Conservation (phyloP, 2,113 vertebrate species). For the Pluvianellus socialis region DNA sequence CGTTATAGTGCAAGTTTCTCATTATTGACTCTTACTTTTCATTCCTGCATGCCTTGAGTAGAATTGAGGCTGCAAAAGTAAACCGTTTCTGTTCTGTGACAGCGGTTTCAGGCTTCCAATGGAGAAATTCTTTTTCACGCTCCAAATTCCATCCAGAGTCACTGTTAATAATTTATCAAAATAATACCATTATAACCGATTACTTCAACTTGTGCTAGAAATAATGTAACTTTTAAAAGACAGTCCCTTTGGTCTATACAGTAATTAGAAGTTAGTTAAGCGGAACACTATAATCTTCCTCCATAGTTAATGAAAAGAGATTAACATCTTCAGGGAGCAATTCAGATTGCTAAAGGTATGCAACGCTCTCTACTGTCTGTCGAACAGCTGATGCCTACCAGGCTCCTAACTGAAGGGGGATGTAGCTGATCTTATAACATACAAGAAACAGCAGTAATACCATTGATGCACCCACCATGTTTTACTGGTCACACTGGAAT, state of each 20-base stretch:
- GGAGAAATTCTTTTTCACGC: conserved; percentile 63
- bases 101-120: conserved; percentile 47
- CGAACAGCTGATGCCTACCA: background rate
- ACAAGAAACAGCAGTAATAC: background rate
- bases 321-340: background rate
- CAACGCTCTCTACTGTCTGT: background rate
- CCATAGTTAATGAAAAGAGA: background rate
- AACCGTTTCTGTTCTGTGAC: conserved; percentile 39
- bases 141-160: conserved; percentile 74
- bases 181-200: background rate
- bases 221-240: background rate
- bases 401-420: background rate
- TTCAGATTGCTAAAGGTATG: background rate
- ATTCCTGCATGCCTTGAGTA: conserved; percentile 75
- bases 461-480: background rate
- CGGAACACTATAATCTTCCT: background rate
- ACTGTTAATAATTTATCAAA: conserved; percentile 65
- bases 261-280: background rate
- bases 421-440: background rate
- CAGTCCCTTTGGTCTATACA: background rate
- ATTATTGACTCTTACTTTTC: conserved; percentile 67
- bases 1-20: background rate
- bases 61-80: conserved; percentile 69
- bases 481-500: background rate
- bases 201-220: background rate